Evolutionary conservation across 30 jellyfish, hydroid and myxozoan genomes (phyloP).

Genomic region (Haliclystus octoradiatus): DNA sequence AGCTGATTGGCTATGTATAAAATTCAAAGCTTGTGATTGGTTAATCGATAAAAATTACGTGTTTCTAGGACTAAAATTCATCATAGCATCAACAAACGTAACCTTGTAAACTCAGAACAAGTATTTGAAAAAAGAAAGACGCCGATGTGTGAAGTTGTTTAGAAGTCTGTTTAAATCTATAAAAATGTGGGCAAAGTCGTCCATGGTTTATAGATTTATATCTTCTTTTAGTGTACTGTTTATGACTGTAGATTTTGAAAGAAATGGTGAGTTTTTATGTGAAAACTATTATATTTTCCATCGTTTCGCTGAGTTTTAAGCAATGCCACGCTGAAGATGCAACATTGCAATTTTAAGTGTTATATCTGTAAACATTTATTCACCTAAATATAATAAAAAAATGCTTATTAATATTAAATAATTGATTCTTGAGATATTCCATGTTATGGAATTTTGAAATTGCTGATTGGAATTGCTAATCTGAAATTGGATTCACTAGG

Average conservation of each 20-base stretch:
- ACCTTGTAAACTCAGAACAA: too few species aligned
- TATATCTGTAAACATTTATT: too few species aligned
- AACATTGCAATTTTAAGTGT: too few species aligned
- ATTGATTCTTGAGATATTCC: too few species aligned
- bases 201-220: conserved; percentile 61
- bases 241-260: conserved; percentile 56
- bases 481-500: too few species aligned
- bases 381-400: too few species aligned
- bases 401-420: too few species aligned
- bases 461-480: background rate
- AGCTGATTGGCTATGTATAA: background rate
- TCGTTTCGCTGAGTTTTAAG: too few species aligned
- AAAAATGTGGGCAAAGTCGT: conserved; percentile 68
- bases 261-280: background rate
- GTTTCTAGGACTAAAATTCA: background rate
- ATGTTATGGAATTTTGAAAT: background rate
- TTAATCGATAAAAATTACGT: background rate
- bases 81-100: background rate
- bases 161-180: too few species aligned
- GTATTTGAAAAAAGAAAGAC: too few species aligned
- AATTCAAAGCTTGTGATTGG: background rate
- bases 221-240: conserved; percentile 70
- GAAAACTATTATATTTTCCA: background rate
- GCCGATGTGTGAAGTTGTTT: too few species aligned
- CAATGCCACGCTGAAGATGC: too few species aligned